Conservation (phyloP, 2,888 invertebrate genomes). For the Amphipoea lucens region DNA sequence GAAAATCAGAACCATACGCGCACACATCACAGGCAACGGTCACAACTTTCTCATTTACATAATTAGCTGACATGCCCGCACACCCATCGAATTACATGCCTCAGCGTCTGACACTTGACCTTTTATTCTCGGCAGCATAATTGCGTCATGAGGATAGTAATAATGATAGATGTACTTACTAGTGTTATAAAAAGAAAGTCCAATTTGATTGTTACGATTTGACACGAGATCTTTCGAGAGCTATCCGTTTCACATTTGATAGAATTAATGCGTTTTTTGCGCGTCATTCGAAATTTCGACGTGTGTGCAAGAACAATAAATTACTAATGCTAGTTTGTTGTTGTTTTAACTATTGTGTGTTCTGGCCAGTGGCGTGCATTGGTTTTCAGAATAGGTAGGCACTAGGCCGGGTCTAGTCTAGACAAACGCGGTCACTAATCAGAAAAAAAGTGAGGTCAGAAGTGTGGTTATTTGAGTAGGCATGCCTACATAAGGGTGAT, state of each 20-base stretch:
- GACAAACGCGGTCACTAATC: no score
- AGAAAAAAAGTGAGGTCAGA: no score
- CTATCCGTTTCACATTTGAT: slow-evolving; percentile 26
- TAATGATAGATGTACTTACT: slow-evolving; percentile 30
- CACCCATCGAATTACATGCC: slow-evolving; percentile 52
- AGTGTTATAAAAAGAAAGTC: slow-evolving; percentile 53
- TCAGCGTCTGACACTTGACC: slow-evolving; percentile 46
- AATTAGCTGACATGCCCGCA: slow-evolving; percentile 39
- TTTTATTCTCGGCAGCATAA: slow-evolving; percentile 29
- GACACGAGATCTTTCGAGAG: slow-evolving; percentile 19
- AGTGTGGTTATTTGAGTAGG: no score
- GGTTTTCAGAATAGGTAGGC: no score
- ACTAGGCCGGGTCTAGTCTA: no score
- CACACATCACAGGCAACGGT: background rate
- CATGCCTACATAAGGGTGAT: no score
- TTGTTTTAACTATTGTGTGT: background rate
- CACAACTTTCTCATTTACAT: slow-evolving; percentile 45
- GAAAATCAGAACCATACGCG: background rate
- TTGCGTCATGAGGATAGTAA: slow-evolving; percentile 11
- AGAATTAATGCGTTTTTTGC: background rate
- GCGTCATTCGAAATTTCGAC: slow-evolving; percentile 1
- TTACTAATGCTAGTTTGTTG: background rate
- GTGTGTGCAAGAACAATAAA: background rate
- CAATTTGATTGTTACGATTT: slow-evolving; percentile 32
- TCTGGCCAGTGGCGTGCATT: no score